Base-by-base conservation (phyloP, 2,113 vertebrate species). In the Peromyscus polionotus region DNA sequence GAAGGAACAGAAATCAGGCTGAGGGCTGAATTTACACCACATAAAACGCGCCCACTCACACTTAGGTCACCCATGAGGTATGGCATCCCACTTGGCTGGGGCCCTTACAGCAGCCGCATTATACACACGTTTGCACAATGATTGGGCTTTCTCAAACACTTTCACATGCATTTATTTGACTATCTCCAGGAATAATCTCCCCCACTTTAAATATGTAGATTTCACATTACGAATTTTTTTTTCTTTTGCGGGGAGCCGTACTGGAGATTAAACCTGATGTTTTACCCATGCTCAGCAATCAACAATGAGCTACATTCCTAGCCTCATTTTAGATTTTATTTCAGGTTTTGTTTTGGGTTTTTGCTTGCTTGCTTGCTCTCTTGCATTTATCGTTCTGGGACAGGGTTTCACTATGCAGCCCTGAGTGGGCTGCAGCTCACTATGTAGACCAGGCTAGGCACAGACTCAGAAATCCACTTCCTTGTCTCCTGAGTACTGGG, bases 101-200 rank as follows among this genome's bases (percentile, higher is more conserved):
- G 42, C 42, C 42, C 68, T 81, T 39, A 36, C 1, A 11, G 61
- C 81, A 11, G 61, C 81, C 70, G 88, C 94, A 63, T 28, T 5
- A 67, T 1, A 22, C 51, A 57, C 72, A 28, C 7, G 0, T 95
- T 51, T 97, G 91, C 95, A 91, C 73, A 70, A 94, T n/a, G 76
- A 95, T 59, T 96, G 65, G 12, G 7, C 94, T 81, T 94, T 57
- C 89, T 90, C 75, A 84, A 81, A 88, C 65, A 86, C 65, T 91
- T 93, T 95, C 89, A 68, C 76, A 75, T 4, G 81, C 39, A 6
- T 83, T 95, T 93, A 88, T 91, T 61, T 90, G 84, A 48, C 77
- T 83, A 91, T 70, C 93, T 93, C 54, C 13, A 2, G 45, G 48
- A 95, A 39, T 79, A 17, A 95, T 94, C 87, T 88, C 83, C 24